Base-by-base conservation (phyloP, 2,113 vertebrate species). In the Oceanodroma tethys region DNA sequence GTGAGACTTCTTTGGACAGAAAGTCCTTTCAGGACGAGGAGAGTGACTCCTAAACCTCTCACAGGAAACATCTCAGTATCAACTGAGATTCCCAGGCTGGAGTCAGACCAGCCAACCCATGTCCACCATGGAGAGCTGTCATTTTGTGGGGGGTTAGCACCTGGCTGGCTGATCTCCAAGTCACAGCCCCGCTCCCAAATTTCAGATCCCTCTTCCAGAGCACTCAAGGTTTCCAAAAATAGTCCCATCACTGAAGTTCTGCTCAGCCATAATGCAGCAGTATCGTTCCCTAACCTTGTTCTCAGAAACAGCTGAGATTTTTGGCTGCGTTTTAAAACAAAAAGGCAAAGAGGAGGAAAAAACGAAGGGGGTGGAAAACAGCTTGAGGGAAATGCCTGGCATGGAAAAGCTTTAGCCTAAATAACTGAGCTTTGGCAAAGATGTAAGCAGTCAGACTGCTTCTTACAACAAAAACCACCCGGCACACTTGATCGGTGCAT, bases 231-330 rank as follows among this genome's bases (percentile, higher is more conserved):
- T 91, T 93, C 91, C 76, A 74, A 75, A 91, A 92, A 79, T 91
- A 96, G 22, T 52, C 45, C 79, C 81, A 22, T 47, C 30, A 56
- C 22, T 8, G 2, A 83, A 73, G 52, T 74, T 92, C 79, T 2
- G 1, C 68, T 73, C 78, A 81, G 58, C 70, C 62, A 20, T 86
- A 75, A 67, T 13, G 40, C 68, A 91, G 74, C 7, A 4, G 60
- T 30, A 87, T 74, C 56, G 20, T 88, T 91, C 48, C 58, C 70
- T 45, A 93, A 81, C 43, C 67, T 92, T 3, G 0, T 82, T 86
- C 90, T 94, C 71, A 83, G 91, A 89, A 95, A 90, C 96, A 96
- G 96, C 92, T 97, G 95, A 97, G 93, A 92, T 90, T 94, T 93
- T 96, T 96, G 93, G 92, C 96, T 95, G 85, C 94, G 50, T 95